phyloP scores from a whole-genome alignment of 2,797 vertebrate species.

The Streptopelia turtur region DNA sequence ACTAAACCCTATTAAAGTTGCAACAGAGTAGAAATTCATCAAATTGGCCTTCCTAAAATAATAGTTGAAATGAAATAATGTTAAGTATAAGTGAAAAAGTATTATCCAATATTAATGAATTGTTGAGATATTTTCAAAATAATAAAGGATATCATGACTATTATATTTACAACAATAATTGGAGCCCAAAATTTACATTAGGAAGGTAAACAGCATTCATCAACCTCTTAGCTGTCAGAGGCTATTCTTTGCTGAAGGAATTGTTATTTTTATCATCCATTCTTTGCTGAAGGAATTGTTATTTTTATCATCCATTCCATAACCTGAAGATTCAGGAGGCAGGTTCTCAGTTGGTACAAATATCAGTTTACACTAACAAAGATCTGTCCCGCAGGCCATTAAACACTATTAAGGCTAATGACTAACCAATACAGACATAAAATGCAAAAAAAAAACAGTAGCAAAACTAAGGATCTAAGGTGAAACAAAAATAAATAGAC shows the following conservation, averaged over 20 bases:
- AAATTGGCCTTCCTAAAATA: constrained; percentile 4
- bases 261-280: neutral
- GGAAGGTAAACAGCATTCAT: neutral
- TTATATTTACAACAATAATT: neutral
- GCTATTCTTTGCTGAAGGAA: neutral
- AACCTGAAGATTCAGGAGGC: neutral
- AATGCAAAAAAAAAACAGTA: neutral
- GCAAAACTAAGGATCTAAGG: neutral
- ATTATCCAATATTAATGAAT: neutral
- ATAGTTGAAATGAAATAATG: neutral
- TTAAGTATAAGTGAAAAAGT: neutral
- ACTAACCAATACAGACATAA: neutral
- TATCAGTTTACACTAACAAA: neutral
- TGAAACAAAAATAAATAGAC: neutral
- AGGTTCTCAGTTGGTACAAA: neutral
- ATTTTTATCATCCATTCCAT: neutral
- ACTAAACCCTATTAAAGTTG: constrained; percentile 11
- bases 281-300: neutral
- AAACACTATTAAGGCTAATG: neutral
- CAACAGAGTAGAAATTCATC: neutral
- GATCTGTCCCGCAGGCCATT: neutral
- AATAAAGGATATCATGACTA: neutral
- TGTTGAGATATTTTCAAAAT: neutral
- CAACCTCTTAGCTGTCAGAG: neutral
- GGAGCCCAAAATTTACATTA: neutral